Evolutionary conservation across 35 echinoderm and acorn worm genomes (phyloP).

Genomic region (Heliocidaris erythrogramma): DNA sequence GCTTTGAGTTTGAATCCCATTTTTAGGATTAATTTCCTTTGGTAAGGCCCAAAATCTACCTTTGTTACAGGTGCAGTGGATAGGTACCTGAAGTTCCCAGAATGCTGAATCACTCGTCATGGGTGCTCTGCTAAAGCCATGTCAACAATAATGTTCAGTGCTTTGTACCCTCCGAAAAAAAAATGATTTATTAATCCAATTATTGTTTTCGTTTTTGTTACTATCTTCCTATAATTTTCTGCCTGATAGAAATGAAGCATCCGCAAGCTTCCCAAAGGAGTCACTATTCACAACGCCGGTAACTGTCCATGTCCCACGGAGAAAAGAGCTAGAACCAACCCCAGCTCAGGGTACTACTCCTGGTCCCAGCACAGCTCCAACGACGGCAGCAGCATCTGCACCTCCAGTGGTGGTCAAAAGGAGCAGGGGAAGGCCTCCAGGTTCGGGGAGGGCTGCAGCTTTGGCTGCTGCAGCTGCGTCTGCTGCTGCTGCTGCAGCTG

Average conservation of each 20-base stretch:
- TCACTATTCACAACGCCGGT: background rate
- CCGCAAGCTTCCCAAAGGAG: background rate
- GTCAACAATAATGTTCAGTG: no score
- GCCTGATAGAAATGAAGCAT: background rate
- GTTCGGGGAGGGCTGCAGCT: slow-evolving; percentile 40
- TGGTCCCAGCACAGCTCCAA: background rate
- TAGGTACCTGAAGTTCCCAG: no score
- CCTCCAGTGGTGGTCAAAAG: background rate
- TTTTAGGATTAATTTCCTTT: no score
- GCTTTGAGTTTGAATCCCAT: no score
- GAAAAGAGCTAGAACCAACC: slow-evolving; percentile 31
- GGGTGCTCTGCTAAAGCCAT: no score
- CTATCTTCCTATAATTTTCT: slow-evolving; percentile 19
- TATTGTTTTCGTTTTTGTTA: no score
- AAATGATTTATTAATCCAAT: no score
- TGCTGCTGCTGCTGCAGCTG: slow-evolving; percentile 63
- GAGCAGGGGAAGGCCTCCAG: slow-evolving; percentile 26
- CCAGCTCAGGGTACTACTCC: background rate
- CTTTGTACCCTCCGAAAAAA: no score
- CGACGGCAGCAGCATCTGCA: slow-evolving; percentile 24
- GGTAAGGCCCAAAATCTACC: no score
- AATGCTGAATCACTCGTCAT: no score
- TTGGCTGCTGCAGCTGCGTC: slow-evolving; percentile 58
- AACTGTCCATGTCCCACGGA: slow-evolving; percentile 24
- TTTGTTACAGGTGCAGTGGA: no score